Percentiles rank a stretch among this genome's conserved stretches.
Conservation (phyloP, 2,888 invertebrate genomes). For the Temnothorax unifasciatus region DNA sequence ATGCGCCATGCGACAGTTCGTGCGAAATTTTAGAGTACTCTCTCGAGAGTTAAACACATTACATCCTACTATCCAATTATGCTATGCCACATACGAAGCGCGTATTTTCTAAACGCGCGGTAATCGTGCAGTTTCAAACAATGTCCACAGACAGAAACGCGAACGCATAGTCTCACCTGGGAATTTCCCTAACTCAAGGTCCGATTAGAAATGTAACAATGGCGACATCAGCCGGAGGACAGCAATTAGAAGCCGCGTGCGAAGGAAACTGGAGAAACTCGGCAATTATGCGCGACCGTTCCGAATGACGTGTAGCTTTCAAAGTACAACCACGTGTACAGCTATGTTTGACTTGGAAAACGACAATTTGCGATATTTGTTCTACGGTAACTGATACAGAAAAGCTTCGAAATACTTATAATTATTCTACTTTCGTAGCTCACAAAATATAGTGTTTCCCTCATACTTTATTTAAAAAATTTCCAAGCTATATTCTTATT, state of each 20-base stretch:
- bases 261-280: slow-evolving; percentile 62
- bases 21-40: slow-evolving; percentile 36
- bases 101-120: slow-evolving; percentile 37
- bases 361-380: slow-evolving; percentile 17
- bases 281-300: slow-evolving; percentile 57
- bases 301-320: slow-evolving; percentile 44
- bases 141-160: slow-evolving; percentile 26
- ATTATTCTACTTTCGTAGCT: background rate
- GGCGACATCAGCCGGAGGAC: slow-evolving; percentile 49
- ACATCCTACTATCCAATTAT: slow-evolving; percentile 18
- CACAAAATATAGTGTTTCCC: background rate
- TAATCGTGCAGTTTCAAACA: slow-evolving; percentile 43
- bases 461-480: background rate
- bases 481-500: background rate
- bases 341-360: slow-evolving; percentile 24
- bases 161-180: slow-evolving; percentile 20
- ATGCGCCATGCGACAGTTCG: slow-evolving; percentile 13
- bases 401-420: background rate
- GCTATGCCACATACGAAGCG: slow-evolving; percentile 9
- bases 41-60: slow-evolving; percentile 17
- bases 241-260: slow-evolving; percentile 57
- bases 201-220: slow-evolving; percentile 63
- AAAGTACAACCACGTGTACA: slow-evolving; percentile 33
- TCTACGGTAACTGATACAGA: background rate
- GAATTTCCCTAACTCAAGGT: slow-evolving; percentile 48